Evolutionary conservation across 1,140 invertebrate species (phyloP), one percentile per base, ranked within the genome.

Genomic region (Wasmannia auropunctata): DNA sequence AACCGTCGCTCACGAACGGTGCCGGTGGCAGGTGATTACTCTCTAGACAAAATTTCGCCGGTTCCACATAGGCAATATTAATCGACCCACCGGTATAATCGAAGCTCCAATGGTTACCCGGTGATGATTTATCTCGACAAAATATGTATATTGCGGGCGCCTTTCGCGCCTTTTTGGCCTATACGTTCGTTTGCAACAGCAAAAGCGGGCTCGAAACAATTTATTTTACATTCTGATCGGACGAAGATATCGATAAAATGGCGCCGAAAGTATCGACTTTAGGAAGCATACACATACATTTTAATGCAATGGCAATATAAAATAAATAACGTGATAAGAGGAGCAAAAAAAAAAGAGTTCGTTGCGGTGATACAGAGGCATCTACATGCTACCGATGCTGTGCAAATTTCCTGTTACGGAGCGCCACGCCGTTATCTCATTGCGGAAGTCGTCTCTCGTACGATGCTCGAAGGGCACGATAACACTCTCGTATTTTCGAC

Each of bases 31-130:
- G 63, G 34, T 34, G 62, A 70, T 77, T 70, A 79, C 76, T 89
- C 76, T 76, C 60, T 31, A 85, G 83, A 75, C 40, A 49, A 63
- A 86, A 88, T 88, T 88, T 69, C 63, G 58, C 51, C 83, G 70
- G 67, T 81, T 67, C 60, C 46, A 56, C 51, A 54, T 40, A 85
- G 84, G 60, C 25, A 19, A 79, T 85, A 85, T 85, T 85, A 80
- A 80, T 80, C 79, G 79, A 72, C 37, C 51, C 37, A 22, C 25
- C 37, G 51, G 79, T 83, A 83, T 83, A 74, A 83, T 72, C 79
- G 79, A 83, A 31, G 28, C 79, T 34, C 51, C 79, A 22, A 34
- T 40, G n/a, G 76, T 80, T 62, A 51, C n/a, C 60, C 60, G 49
- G 5, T 31, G 40, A 56, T 74, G 79, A 83, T 74, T 83, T 74